A percentile compares a stretch with the other conserved stretches of the same genome.
These are phyloP conservation scores for Halocaridina rubra DNA, from an alignment of 2,888 invertebrate genomes.

Conservation along the genomic window DNA sequence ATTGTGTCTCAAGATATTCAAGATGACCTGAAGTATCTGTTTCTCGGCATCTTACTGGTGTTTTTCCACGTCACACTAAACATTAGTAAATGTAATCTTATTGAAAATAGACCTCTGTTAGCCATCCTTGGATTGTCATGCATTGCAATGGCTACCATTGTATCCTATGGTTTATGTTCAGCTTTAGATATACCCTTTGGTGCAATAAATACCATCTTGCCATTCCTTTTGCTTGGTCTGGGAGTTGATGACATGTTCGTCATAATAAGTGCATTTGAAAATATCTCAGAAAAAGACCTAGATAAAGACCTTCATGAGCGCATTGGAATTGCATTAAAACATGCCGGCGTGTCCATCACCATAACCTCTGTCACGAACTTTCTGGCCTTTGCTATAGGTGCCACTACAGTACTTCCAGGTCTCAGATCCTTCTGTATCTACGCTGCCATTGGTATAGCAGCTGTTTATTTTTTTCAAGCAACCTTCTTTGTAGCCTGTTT, in stretches of 20 bases:
- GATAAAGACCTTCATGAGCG: slow-evolving; percentile 66
- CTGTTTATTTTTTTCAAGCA: slow-evolving; percentile 79
- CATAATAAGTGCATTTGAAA: slow-evolving; percentile 82
- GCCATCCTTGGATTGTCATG: slow-evolving; percentile 74
- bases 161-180: slow-evolving; percentile 80
- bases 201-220: slow-evolving; percentile 83
- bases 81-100: slow-evolving; percentile 79
- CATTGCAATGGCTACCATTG: slow-evolving; percentile 80
- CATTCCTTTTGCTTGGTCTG: slow-evolving; percentile 83
- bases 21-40: slow-evolving; percentile 78
- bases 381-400: slow-evolving; percentile 82
- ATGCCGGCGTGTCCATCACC: slow-evolving; percentile 85
- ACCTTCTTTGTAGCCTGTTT: slow-evolving; percentile 74
- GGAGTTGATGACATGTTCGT: slow-evolving; percentile 88
- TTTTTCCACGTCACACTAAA: slow-evolving; percentile 80
- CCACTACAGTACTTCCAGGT: slow-evolving; percentile 83
- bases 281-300: slow-evolving; percentile 65
- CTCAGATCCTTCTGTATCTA: slow-evolving; percentile 85
- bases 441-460: slow-evolving; percentile 82
- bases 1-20: slow-evolving; percentile 78
- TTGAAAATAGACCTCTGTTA: slow-evolving; percentile 74
- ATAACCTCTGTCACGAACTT: slow-evolving; percentile 86
- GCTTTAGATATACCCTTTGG: slow-evolving; percentile 80
- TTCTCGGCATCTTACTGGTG: slow-evolving; percentile 78
- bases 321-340: slow-evolving; percentile 79